phyloP scores from a whole-genome alignment of 2,113 vertebrate genomes.

The Otis tarda region DNA sequence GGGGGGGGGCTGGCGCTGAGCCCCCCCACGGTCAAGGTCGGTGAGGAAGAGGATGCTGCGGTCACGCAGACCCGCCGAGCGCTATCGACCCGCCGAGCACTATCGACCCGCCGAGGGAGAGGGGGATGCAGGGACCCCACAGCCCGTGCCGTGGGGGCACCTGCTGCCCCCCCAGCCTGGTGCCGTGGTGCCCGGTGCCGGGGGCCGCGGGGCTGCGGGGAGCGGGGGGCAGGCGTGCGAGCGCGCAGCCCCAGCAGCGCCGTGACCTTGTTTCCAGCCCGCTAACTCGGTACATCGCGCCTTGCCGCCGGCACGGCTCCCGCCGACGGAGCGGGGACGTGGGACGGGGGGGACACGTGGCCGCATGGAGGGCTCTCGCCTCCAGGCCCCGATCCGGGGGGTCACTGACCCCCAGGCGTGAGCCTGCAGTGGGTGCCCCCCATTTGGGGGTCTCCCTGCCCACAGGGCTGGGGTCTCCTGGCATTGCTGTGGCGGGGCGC shows the following conservation, averaged over 20 bases:
- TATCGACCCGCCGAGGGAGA: neutral
- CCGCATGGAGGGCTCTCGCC: neutral
- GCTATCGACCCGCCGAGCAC: fast-evolving
- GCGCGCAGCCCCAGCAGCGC: neutral
- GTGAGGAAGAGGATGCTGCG: neutral
- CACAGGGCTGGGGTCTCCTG: too few relatives aligned
- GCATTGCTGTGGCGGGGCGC: fast-evolving
- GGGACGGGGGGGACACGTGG: neutral
- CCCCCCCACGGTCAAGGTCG: neutral
- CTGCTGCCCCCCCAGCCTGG: neutral
- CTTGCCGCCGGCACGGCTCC: neutral
- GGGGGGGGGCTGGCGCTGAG: neutral
- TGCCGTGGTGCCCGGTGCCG: fast-evolving
- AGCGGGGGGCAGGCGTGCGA: neutral
- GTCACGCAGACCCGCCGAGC: neutral
- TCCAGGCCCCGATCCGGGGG: fast-evolving
- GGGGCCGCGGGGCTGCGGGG: neutral
- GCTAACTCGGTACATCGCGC: neutral
- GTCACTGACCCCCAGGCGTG: neutral
- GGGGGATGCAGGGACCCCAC: neutral
- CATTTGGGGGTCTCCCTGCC: neutral
- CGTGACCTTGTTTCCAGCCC: constrained; percentile 57
- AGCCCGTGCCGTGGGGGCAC: neutral
- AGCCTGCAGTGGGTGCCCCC: neutral
- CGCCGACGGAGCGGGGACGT: neutral